Percentiles rank a stretch among this genome's conserved stretches.
These are phyloP conservation scores for Amiota communis DNA, from an alignment of 2,888 invertebrate genomes.

Conservation along the genomic window DNA sequence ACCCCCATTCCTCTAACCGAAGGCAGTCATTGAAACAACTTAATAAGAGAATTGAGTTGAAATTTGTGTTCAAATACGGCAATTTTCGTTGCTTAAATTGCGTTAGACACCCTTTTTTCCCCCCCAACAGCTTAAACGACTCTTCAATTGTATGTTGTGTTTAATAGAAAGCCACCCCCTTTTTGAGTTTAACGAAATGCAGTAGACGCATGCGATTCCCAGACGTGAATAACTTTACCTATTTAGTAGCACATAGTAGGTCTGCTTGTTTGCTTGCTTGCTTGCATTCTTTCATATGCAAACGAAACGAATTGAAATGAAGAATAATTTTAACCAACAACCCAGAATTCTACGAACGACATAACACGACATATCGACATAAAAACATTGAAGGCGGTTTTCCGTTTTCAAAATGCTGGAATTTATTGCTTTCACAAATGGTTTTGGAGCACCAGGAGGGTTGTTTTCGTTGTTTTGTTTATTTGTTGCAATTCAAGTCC, in stretches of 20 bases:
- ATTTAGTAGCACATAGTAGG: neutral
- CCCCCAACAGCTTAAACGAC: neutral
- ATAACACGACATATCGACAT: constrained; percentile 22
- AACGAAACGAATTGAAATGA: neutral
- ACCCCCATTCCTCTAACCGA: neutral
- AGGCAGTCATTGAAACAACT: constrained; percentile 6
- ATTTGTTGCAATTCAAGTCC: neutral
- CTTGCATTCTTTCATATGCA: neutral
- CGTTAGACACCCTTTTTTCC: constrained; percentile 46
- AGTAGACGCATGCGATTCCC: neutral
- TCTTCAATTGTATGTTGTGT: neutral
- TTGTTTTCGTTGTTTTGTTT: neutral
- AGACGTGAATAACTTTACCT: neutral
- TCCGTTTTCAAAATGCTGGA: constrained; percentile 53
- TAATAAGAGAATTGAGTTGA: neutral
- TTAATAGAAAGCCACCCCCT: neutral
- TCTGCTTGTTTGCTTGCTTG: neutral
- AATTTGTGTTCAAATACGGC: constrained; percentile 53
- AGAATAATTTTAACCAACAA: no score
- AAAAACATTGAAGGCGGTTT: constrained; percentile 15
- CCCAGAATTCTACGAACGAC: neutral
- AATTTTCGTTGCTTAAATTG: constrained; percentile 58
- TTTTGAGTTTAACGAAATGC: neutral
- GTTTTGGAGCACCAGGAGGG: constrained; percentile 42
- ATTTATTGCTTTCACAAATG: constrained; percentile 62